Conservation (phyloP, 2,888 invertebrate species). For the Macrosiphum euphorbiae region DNA sequence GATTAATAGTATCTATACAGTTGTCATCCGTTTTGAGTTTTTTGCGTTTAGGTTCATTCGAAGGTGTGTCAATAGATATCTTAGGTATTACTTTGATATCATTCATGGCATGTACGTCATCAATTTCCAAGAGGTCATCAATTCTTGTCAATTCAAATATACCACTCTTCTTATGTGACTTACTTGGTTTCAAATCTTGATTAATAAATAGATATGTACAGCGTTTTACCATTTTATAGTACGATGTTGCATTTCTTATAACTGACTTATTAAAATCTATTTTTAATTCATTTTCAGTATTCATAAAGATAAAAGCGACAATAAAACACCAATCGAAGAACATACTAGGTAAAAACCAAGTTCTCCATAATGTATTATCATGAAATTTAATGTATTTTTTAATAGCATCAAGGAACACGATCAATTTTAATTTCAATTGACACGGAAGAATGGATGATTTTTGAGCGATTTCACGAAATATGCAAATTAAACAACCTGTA, state of each 20-base stretch:
- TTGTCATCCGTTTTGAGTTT: background rate
- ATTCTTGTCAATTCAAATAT: constrained; percentile 10
- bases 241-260: background rate
- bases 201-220: background rate
- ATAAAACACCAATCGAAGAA: constrained; percentile 27
- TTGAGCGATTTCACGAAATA: background rate
- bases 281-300: background rate
- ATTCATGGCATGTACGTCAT: background rate
- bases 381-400: background rate
- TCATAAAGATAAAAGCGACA: background rate
- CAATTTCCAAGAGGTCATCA: background rate
- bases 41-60: background rate
- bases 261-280: background rate
- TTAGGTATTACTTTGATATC: background rate
- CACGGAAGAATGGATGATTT: background rate
- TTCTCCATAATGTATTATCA: background rate
- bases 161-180: background rate
- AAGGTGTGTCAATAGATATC: background rate
- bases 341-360: background rate
- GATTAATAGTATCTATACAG: background rate
- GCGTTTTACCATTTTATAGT: background rate
- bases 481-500: constrained; percentile 16
- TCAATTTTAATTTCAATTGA: background rate
- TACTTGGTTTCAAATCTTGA: background rate
- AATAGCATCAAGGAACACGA: background rate